Conservation (phyloP, 2,888 invertebrate genomes). For the Acrocyrtus sp. region DNA sequence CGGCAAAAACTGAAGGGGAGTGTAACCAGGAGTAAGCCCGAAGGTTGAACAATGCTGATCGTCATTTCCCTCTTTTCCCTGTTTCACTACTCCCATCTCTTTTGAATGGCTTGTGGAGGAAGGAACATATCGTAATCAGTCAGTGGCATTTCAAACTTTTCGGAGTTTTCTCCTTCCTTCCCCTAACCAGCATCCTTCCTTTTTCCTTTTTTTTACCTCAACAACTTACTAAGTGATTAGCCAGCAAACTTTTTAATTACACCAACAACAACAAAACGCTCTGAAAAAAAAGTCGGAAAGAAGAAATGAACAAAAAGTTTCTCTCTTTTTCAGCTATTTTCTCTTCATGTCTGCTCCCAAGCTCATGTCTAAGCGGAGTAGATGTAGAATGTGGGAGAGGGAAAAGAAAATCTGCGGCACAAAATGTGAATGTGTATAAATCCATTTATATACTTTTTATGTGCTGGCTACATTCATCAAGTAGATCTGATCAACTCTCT, state of each 20-base stretch:
- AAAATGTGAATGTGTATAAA: no score
- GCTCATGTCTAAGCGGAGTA: no score
- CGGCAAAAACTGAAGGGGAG: no score
- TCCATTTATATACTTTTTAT: no score
- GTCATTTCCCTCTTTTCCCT: no score
- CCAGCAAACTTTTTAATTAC: slow-evolving; percentile 52
- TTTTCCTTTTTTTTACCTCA: slow-evolving; percentile 39
- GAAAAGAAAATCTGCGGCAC: no score
- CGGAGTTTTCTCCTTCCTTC: slow-evolving; percentile 19
- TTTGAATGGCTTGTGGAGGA: slow-evolving; percentile 12
- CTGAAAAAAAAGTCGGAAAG: slow-evolving; percentile 25
- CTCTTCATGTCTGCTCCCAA: neutral
- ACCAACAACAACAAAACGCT: slow-evolving; percentile 50
- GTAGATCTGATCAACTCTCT: slow-evolving; percentile 40
- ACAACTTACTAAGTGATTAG: slow-evolving; percentile 50
- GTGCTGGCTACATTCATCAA: slow-evolving; percentile 7
- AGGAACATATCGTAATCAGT: slow-evolving; percentile 42
- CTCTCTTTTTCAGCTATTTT: slow-evolving; percentile 19
- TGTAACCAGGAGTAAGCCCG: no score
- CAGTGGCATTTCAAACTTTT: slow-evolving; percentile 49
- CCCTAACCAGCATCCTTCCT: slow-evolving; percentile 7
- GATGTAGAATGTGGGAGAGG: no score
- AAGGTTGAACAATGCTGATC: no score
- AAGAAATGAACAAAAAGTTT: slow-evolving; percentile 24
- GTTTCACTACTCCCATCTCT: no score